phyloP scores from a whole-genome alignment of 2,113 vertebrate genomes.

The Leucopsar rothschildi region DNA sequence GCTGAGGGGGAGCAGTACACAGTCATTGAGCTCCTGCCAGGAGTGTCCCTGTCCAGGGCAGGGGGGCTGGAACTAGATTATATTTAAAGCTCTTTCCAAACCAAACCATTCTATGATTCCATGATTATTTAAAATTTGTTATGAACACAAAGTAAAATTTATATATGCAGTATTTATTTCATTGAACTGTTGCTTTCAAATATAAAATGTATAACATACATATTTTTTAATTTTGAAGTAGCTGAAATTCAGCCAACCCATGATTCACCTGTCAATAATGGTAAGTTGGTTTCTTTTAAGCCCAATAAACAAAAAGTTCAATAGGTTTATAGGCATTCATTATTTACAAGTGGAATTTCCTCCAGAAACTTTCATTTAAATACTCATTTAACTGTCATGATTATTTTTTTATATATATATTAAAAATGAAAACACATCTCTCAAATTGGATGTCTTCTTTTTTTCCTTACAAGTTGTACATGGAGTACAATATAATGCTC shows the following conservation, averaged over 20 bases:
- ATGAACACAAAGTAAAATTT: neutral
- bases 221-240: constrained; percentile 35
- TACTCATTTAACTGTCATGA: neutral
- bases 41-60: no score
- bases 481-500: neutral
- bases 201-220: neutral
- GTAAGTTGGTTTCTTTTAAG: constrained; percentile 58
- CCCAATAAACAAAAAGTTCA: neutral
- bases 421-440: neutral
- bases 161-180: neutral
- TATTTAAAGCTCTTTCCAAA: neutral
- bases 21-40: neutral
- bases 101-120: neutral
- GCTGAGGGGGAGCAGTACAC: neutral
- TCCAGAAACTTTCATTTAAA: neutral
- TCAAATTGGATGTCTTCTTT: neutral
- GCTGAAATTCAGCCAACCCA: constrained; percentile 59
- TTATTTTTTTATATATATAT: neutral
- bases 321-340: neutral
- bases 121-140: neutral
- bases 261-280: constrained; percentile 45
- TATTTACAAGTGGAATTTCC: neutral
- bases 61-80: rapidly evolving
- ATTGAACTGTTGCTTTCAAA: neutral
- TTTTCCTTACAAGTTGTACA: neutral